These are phyloP conservation scores for Neoscelio sp. DNA, from an alignment of 2,888 invertebrate species.

Conservation along the genomic window DNA sequence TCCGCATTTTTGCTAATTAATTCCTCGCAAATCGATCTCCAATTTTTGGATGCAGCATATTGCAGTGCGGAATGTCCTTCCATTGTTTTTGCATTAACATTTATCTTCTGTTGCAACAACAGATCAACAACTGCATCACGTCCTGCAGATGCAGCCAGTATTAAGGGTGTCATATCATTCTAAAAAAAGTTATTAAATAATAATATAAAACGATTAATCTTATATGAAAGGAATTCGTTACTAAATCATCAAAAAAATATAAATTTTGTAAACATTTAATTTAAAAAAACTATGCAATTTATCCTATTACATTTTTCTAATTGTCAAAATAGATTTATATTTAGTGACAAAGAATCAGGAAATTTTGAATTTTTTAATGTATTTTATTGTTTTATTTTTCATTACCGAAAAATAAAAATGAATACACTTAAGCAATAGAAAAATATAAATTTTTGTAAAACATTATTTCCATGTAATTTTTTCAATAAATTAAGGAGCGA, in stretches of 20 bases:
- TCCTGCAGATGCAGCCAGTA: constrained; percentile 92
- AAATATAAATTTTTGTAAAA: too few species aligned
- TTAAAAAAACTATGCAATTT: too few species aligned
- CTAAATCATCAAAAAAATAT: not conserved
- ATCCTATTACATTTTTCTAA: too few species aligned
- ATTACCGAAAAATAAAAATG: too few species aligned
- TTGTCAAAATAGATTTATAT: too few species aligned
- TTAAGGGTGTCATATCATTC: constrained; percentile 90
- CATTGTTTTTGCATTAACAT: constrained; percentile 89
- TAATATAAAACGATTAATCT: not conserved
- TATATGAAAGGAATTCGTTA: not conserved
- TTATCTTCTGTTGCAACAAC: constrained; percentile 88
- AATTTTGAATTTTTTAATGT: too few species aligned
- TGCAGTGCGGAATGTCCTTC: constrained; percentile 92
- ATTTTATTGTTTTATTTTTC: too few species aligned
- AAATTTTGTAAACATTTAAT: too few species aligned
- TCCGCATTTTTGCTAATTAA: constrained; percentile 88
- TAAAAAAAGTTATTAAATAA: constrained; percentile 68
- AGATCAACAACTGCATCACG: constrained; percentile 87
- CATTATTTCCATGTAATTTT: too few species aligned
- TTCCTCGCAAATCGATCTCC: constrained; percentile 87
- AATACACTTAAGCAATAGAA: too few species aligned
- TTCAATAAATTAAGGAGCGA: too few species aligned
- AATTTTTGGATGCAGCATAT: constrained; percentile 94
- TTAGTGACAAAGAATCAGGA: too few species aligned